A percentile compares a stretch with the other conserved stretches of the same genome.
Conservation (phyloP, 2,888 invertebrate species). For the Dascillus cervinus region DNA sequence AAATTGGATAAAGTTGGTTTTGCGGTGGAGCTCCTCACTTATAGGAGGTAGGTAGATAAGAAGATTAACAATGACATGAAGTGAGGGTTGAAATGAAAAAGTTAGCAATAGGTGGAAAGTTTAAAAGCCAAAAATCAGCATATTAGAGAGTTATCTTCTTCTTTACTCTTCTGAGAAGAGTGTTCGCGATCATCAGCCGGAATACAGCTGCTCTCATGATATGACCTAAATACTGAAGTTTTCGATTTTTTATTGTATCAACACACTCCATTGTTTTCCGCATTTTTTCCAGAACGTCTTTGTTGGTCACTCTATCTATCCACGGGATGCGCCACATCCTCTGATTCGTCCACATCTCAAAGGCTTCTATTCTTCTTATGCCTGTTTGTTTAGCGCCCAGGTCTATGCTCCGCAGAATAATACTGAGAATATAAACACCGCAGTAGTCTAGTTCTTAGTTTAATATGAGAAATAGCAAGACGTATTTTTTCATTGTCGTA, state of each 20-base stretch:
- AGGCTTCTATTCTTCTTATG: conserved; percentile 2
- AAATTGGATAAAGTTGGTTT: no score
- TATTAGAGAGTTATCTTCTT: no score
- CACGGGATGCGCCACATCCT: not conserved
- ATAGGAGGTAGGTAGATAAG: no score
- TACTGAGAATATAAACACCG: conserved; percentile 1
- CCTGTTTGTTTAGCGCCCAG: conserved; percentile 2
- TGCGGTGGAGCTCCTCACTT: no score
- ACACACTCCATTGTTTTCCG: conserved; percentile 1
- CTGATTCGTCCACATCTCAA: not conserved
- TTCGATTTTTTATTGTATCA: conserved; percentile 1
- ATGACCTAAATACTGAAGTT: conserved; percentile 1
- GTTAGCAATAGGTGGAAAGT: no score
- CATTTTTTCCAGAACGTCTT: conserved; percentile 1
- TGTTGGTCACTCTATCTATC: not conserved
- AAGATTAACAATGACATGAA: no score
- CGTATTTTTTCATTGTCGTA: no score
- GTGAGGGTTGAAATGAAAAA: no score
- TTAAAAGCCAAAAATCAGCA: no score
- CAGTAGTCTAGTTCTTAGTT: no score
- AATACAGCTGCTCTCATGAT: no score
- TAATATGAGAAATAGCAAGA: no score
- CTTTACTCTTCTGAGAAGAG: conserved; percentile 5
- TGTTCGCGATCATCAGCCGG: conserved; percentile 4
- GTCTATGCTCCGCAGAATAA: not conserved